Evolutionary conservation across 2,113 vertebrate genomes (phyloP).

Genomic region (Actinemys pallida): DNA sequence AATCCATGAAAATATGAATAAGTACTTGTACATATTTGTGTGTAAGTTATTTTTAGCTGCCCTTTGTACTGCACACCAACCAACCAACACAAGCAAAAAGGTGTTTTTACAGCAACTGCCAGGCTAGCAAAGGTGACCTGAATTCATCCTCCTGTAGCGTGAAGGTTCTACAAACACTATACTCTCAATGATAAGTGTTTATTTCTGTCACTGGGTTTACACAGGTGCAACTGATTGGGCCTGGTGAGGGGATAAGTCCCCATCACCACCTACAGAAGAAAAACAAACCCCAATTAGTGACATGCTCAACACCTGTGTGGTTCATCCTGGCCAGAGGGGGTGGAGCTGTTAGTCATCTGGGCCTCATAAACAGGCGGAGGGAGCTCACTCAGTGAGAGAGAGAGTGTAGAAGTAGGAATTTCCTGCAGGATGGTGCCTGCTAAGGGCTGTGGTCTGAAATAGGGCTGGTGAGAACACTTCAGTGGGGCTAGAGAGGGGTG

Average conservation of each 20-base stretch:
- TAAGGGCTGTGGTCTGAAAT: background rate
- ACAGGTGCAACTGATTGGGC: background rate
- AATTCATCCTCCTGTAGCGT: background rate
- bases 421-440: too few relatives aligned
- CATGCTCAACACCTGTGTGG: background rate
- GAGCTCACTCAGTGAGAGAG: background rate
- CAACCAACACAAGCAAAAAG: background rate
- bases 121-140: background rate
- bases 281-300: background rate
- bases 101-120: background rate
- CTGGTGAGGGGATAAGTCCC: background rate
- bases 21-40: background rate
- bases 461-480: background rate
- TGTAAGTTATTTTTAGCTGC: background rate
- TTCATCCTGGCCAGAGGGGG: background rate
- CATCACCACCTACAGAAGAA: background rate
- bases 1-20: background rate
- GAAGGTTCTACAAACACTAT: background rate
- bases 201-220: background rate
- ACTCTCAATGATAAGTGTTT: background rate
- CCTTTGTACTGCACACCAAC: background rate
- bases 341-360: background rate
- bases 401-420: background rate
- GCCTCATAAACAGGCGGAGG: too few relatives aligned
- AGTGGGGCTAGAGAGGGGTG: background rate